Evolutionary conservation across 2,888 invertebrate genomes (phyloP), one percentile per base, ranked within the genome.

Genomic region (Drosophila melanosoma): DNA sequence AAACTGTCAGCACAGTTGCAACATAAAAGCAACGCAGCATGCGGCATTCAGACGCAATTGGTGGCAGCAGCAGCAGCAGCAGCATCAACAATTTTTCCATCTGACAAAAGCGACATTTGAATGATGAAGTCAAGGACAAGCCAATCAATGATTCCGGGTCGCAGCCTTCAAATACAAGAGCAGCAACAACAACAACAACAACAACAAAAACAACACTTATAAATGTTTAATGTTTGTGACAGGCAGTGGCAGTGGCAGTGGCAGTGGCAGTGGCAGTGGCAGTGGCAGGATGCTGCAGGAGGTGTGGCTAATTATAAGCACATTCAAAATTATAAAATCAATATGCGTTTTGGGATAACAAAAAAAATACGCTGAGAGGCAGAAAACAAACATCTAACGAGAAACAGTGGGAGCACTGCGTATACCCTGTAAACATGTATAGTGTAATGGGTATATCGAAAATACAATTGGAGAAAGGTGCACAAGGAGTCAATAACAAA

Each of bases 271-370:
- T 11, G 23, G 29, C 6, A 42, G 26, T 8, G 17, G 29, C 29
- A 29, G 29, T 29, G 51, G 35, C 40, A 53, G 33, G 23, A 29
- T 36, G 35, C 49, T 40, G 26, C 10, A 17, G 68, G 62, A 76
- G 86, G 73, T 62, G 82, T 67, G 80, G 82, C 89, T 90, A 80
- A 90, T 87, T 87, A 80, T 75, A 76, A 78, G 52, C 73, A 68
- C 75, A 72, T 78, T 79, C 61, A 48, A 73, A 80, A 83, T 79
- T 79, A 77, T 68, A 83, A 88, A 90, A 86, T 88, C 89, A 73
- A 83, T 88, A 80, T 54, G 29, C 36, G 58, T 15, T 23, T 49
- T 42, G 42, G 20, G 35, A 1, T 8, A 26, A 15, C 2, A 23
- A 26, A 29, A 12, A 48, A 26, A 64, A 42, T n/a, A 53, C 58